A percentile compares a stretch with the other conserved stretches of the same genome.
phyloP scores from a whole-genome alignment of 2,797 vertebrate genomes.

The Melanotaenia pygmaea region DNA sequence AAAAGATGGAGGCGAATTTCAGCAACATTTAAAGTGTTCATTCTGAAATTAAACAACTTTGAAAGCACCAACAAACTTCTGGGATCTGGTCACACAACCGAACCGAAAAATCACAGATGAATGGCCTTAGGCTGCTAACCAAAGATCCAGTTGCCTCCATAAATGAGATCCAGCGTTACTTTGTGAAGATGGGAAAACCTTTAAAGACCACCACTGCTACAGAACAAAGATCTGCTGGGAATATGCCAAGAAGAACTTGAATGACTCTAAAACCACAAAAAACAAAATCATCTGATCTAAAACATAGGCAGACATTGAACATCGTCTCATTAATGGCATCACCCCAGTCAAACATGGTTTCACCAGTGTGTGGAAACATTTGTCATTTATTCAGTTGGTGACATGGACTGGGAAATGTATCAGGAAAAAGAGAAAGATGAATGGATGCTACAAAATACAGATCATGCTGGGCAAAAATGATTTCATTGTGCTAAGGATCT shows the following conservation, averaged over 20 bases:
- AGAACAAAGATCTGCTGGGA: background rate
- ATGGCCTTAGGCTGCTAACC: background rate
- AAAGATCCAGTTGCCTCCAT: background rate
- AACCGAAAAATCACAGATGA: background rate
- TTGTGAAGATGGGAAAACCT: background rate
- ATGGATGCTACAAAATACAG: background rate
- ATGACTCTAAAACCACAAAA: background rate
- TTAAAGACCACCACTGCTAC: background rate
- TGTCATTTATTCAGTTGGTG: background rate
- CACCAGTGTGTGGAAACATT: background rate
- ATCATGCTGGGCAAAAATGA: background rate
- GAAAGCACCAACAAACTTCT: background rate
- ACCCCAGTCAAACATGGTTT: background rate
- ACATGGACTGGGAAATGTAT: background rate
- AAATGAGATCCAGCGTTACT: background rate
- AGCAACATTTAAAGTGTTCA: background rate
- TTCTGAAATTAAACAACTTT: background rate
- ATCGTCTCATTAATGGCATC: background rate
- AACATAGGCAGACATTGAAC: background rate
- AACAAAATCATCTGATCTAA: background rate
- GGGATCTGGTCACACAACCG: background rate
- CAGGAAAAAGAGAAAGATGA: background rate
- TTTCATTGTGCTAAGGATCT: background rate
- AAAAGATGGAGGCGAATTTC: too few species aligned
- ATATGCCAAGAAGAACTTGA: background rate